Base-by-base conservation (phyloP, 2,113 vertebrate genomes). In the Gymnorhina tibicen region DNA sequence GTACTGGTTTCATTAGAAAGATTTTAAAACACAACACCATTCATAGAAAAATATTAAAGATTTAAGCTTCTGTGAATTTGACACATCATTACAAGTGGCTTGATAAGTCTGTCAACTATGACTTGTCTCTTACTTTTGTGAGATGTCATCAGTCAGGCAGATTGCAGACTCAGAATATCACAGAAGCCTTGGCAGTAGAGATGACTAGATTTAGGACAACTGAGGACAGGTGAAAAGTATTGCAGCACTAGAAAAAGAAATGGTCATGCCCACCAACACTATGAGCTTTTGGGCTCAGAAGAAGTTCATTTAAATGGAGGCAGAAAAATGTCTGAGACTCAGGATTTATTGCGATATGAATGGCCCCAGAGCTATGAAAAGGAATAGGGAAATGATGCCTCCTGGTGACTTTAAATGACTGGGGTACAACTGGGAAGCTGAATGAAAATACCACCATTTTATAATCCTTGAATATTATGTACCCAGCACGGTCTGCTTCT, bases 71-170 rank as follows among this genome's bases (percentile, higher is more conserved):
- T 39, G 16, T 91, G 75, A 96, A 76, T 89, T 19, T 67, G 59
- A 74, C 59, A 74, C 46, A 68, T 50, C 53, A 53, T 89, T 90
- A 69, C 7, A 81, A 85, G 27, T 19, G 22, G 19, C 67, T 93
- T 91, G 75, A 8, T 80, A 87, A 85, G 67, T 60, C 53, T 82
- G 62, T 58, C 55, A 80, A 30, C 28, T 73, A 69, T 77, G 82
- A 87, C 27, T 85, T 53, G 56, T 55, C 32, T 74, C 73, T 89
- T 91, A 90, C 86, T 95, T 95, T 88, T 80, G 89, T 80, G 55
- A 76, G 62, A 73, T 80, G 37, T 58, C 13, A 5, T 91, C 74
- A 87, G 16, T 42, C 62, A 55, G 53, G 32, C 58, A 89, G 33
- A 47, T 2, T 83, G 32, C 2, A 28, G 37, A 60, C 35, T 91